Conservation (phyloP, 1,140 invertebrate genomes). For the Hydropsyche tenuis region DNA sequence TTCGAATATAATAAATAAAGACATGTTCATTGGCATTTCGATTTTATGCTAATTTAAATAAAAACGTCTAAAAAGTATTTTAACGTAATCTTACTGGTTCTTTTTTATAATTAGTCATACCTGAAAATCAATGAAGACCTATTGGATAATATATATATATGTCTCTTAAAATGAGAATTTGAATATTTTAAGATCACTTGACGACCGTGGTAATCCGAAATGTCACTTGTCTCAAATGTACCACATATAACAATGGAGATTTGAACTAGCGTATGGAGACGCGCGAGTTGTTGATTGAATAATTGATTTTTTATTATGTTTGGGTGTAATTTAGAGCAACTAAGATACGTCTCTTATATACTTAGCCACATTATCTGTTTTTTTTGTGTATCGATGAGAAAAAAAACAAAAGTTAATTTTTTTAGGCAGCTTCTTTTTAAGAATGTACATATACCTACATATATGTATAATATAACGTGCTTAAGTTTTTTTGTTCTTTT, state of each 20-base stretch:
- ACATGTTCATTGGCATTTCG: neutral
- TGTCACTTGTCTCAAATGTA: constrained; percentile 30
- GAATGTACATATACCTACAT: too few relatives aligned
- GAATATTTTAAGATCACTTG: constrained; percentile 31
- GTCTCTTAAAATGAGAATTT: neutral
- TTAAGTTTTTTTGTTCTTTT: too few relatives aligned
- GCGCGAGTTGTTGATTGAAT: neutral
- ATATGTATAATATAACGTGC: too few relatives aligned
- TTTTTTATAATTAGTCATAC: neutral
- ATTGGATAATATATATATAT: neutral
- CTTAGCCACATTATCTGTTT: too few relatives aligned
- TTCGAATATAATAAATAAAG: neutral
- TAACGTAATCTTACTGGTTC: too few relatives aligned
- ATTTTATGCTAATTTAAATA: neutral
- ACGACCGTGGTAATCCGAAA: constrained; percentile 23
- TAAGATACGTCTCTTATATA: too few relatives aligned
- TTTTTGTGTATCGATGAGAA: too few relatives aligned
- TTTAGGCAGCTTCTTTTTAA: too few relatives aligned
- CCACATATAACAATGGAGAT: constrained; percentile 18
- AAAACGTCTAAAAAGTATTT: neutral
- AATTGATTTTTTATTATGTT: too few relatives aligned
- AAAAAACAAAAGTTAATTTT: too few relatives aligned
- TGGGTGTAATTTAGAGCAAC: too few relatives aligned
- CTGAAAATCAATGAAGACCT: neutral
- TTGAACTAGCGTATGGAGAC: neutral